phyloP scores from a whole-genome alignment of 2,888 invertebrate species.

The Baronia brevicornis region DNA sequence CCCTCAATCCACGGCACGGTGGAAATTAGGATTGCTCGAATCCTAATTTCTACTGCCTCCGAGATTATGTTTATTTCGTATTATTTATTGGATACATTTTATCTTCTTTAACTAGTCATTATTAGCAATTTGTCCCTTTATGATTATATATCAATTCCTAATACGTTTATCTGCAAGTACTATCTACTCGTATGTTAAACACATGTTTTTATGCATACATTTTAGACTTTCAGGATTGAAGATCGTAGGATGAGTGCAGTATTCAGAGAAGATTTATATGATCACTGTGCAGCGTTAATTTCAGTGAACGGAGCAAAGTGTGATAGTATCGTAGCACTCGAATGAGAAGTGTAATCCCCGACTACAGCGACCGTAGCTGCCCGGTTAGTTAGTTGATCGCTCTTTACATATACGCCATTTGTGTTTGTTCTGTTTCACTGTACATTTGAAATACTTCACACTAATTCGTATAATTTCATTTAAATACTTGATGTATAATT shows the following conservation, averaged over 20 bases:
- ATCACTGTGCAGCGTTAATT: constrained; percentile 71
- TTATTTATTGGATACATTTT: constrained; percentile 41
- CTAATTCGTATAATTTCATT: too few relatives aligned
- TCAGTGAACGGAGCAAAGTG: constrained; percentile 63
- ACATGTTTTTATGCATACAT: neutral
- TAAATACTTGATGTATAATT: too few relatives aligned
- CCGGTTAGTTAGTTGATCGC: constrained; percentile 29
- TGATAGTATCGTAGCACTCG: constrained; percentile 59
- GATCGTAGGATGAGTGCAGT: constrained; percentile 51
- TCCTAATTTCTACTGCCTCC: constrained; percentile 35
- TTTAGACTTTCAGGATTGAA: constrained; percentile 28
- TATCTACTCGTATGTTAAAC: constrained; percentile 3
- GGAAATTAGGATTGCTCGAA: constrained; percentile 32
- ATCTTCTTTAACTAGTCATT: constrained; percentile 20
- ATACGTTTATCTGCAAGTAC: constrained; percentile 12
- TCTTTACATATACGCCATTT: neutral
- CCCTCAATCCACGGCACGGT: constrained; percentile 48
- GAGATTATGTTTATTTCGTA: constrained; percentile 36
- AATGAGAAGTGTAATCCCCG: constrained; percentile 55
- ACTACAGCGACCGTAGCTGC: constrained; percentile 32
- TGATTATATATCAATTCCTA: constrained; percentile 6
- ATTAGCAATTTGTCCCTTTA: constrained; percentile 14
- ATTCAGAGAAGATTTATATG: constrained; percentile 68
- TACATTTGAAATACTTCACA: too few relatives aligned
- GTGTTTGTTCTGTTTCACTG: neutral